These are phyloP conservation scores for Suricata suricatta DNA, from an alignment of 2,113 vertebrate species.

Conservation along the genomic window DNA sequence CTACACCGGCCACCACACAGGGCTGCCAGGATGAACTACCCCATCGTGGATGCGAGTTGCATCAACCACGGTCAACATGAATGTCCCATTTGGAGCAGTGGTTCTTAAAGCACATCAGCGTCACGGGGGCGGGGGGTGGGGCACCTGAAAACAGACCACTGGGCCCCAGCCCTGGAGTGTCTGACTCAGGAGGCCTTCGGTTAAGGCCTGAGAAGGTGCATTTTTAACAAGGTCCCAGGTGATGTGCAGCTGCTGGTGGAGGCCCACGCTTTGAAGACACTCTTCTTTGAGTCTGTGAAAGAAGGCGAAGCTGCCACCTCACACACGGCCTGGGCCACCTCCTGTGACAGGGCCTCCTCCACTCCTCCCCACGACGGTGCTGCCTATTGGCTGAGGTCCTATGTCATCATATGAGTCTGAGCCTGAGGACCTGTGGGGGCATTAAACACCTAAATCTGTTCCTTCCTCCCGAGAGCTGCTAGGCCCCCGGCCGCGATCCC, in stretches of 20 bases:
- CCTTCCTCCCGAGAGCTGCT: background rate
- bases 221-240: background rate
- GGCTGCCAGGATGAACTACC: background rate
- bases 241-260: background rate
- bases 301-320: background rate
- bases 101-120: background rate
- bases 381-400: fast-evolving
- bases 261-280: background rate
- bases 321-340: background rate
- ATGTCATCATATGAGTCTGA: background rate
- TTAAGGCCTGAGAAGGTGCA: background rate
- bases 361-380: no score
- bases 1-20: fast-evolving
- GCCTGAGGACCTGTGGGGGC: background rate
- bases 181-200: background rate
- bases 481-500: background rate
- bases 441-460: background rate
- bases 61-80: fast-evolving
- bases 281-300: background rate
- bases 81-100: fast-evolving
- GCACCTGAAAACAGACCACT: no score
- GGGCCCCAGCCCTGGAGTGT: background rate
- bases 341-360: background rate
- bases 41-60: fast-evolving
- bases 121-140: background rate